Conservation (phyloP, 1,140 invertebrate genomes). For the Brachionus paranguensis region DNA sequence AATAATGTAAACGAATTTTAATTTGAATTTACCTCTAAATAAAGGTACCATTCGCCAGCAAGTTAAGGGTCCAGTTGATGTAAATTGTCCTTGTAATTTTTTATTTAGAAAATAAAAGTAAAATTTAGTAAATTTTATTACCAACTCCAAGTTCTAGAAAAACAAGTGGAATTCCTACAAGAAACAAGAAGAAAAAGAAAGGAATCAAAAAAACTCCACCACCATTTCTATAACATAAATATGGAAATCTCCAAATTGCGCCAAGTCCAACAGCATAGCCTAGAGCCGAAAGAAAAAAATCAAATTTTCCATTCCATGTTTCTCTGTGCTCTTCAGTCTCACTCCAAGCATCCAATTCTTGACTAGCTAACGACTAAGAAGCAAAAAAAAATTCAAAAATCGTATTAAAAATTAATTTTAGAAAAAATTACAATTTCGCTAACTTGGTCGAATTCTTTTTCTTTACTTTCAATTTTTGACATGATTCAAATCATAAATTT, state of each 20-base stretch:
- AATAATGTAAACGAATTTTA: not conserved
- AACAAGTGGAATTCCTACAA: slow-evolving; percentile 46
- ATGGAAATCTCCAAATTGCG: slow-evolving; percentile 58
- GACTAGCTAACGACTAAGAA: not conserved
- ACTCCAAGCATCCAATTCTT: not conserved
- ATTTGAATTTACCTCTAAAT: slow-evolving; percentile 58
- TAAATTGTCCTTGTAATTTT: slow-evolving; percentile 51
- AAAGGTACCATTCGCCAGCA: slow-evolving; percentile 67
- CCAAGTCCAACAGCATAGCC: slow-evolving; percentile 58
- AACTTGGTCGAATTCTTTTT: slow-evolving; percentile 4
- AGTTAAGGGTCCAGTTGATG: slow-evolving; percentile 52
- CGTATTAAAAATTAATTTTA: not conserved
- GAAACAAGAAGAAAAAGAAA: slow-evolving; percentile 46
- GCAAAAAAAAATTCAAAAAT: not conserved
- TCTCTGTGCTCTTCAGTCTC: slow-evolving; percentile 58
- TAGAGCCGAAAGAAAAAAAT: slow-evolving; percentile 56
- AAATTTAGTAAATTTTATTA: slow-evolving; percentile 42
- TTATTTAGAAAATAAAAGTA: not conserved
- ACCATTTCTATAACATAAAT: slow-evolving; percentile 57
- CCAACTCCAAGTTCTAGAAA: slow-evolving; percentile 47
- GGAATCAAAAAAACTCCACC: slow-evolving; percentile 52
- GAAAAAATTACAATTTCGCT: not conserved
- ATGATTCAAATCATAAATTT: not conserved
- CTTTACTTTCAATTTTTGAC: not conserved
- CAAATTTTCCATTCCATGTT: slow-evolving; percentile 57